phyloP scores from a whole-genome alignment of 2,888 invertebrate species.

The Lepas anatifera region DNA sequence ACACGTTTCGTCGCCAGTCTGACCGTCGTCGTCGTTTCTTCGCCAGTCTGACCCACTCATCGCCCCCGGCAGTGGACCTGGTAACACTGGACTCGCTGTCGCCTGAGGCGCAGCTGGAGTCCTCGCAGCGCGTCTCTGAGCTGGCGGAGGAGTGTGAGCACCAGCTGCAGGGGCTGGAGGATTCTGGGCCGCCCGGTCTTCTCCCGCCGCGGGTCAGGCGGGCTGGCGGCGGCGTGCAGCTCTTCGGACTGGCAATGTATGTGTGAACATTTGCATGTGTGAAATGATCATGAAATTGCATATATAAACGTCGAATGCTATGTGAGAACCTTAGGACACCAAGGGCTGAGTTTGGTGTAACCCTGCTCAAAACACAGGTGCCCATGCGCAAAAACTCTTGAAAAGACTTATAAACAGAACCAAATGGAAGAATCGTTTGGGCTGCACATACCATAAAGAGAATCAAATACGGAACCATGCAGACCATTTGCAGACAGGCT shows the following conservation, averaged over 20 bases:
- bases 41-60: neutral
- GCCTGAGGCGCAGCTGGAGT: constrained; percentile 87
- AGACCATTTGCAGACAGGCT: no score
- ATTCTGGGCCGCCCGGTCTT: constrained; percentile 66
- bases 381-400: no score
- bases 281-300: neutral
- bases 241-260: constrained; percentile 51
- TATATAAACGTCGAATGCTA: no score
- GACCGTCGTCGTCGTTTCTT: no score
- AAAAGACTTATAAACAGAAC: no score
- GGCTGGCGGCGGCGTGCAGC: constrained; percentile 54
- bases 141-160: constrained; percentile 67
- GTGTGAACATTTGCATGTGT: constrained; percentile 7
- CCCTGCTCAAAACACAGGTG: no score
- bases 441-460: no score
- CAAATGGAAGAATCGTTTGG: no score
- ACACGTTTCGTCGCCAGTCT: no score
- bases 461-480: no score
- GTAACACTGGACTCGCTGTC: constrained; percentile 87
- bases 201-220: constrained; percentile 51
- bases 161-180: constrained; percentile 45
- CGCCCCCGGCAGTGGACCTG: constrained; percentile 62
- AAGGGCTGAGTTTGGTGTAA: no score
- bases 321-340: no score
- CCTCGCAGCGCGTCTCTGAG: constrained; percentile 82